Base-by-base conservation (phyloP, 2,888 invertebrate genomes). In the Camponotus fellah region DNA sequence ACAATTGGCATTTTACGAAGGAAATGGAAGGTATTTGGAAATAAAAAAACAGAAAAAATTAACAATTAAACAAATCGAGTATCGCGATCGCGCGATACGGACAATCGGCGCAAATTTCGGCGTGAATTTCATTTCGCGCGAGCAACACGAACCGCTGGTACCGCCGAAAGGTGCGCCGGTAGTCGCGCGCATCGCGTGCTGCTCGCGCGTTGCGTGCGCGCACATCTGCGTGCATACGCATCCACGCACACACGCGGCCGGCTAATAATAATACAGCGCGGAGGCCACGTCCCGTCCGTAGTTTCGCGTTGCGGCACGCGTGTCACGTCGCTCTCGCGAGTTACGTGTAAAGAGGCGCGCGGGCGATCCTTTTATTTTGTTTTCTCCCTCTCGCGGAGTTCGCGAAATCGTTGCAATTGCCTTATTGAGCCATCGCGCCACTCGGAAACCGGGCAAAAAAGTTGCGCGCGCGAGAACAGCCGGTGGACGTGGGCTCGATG, bases 201-300 rank as follows among this genome's bases (percentile, higher is more conserved):
- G 58, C 26, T 77, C 77, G 85, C 34, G 79, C 86, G 86, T 90
- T 90, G 90, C 91, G 90, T 92, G 92, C 76, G 85, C 79, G 85
- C 83, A 77, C 88, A 85, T 87, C 85, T 88, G 88, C 89, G 85
- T 88, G 89, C 88, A n/a, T n/a, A 86, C 82, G 75, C 83, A 83
- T 74, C 60, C 72, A 82, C 82, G 85, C 86, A 82, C 84, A 86
- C 83, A 79, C 83, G 84, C 62, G 34, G 14, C n/a, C 58, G 72
- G 84, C 86, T 89, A 89, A 89, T 89, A 88, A 89, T 89, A 89
- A 85, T 74, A 68, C 83, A 53, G 53, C 56, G 72, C 68, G 53
- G 83, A 82, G 82, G 77, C 85, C 71, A 72, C 60, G 82, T 82
- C 58, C 65, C 60, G 82, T 82, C 58, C 65, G 77, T 46, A 43